Conservation (phyloP, 2,797 vertebrate species). For the Sebastes ruberrimus region DNA sequence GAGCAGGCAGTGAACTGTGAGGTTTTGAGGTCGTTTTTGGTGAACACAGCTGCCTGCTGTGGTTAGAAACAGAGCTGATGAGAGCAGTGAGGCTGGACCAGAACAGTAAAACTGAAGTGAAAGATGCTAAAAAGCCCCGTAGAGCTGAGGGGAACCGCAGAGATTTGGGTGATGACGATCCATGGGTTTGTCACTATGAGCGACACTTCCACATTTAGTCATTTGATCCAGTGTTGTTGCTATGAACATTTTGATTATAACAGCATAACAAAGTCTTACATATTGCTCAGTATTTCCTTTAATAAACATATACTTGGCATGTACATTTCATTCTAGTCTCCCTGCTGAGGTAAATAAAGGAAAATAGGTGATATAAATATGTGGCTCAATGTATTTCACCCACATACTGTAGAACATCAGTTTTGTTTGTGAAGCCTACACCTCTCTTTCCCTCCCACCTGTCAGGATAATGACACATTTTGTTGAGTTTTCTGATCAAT, state of each 20-base stretch:
- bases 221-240: background rate
- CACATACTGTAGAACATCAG: background rate
- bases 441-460: background rate
- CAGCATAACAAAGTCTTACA: background rate
- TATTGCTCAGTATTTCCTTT: background rate
- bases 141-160: background rate
- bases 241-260: background rate
- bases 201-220: background rate
- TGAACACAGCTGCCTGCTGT: background rate
- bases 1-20: background rate
- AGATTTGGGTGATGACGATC: background rate
- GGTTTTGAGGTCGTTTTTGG: background rate
- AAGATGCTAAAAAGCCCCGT: background rate
- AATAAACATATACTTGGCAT: background rate
- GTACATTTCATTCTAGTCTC: background rate
- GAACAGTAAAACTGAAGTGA: background rate
- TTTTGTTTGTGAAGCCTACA: background rate
- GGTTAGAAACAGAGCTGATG: background rate
- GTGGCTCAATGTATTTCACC: background rate
- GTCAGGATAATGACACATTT: background rate
- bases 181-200: background rate
- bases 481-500: background rate
- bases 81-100: background rate
- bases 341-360: background rate
- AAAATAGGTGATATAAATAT: too few relatives aligned